Percentiles rank a stretch among this genome's conserved stretches.
Evolutionary conservation across 2,113 vertebrate genomes (phyloP).

Genomic region (Aphelocoma coerulescens): DNA sequence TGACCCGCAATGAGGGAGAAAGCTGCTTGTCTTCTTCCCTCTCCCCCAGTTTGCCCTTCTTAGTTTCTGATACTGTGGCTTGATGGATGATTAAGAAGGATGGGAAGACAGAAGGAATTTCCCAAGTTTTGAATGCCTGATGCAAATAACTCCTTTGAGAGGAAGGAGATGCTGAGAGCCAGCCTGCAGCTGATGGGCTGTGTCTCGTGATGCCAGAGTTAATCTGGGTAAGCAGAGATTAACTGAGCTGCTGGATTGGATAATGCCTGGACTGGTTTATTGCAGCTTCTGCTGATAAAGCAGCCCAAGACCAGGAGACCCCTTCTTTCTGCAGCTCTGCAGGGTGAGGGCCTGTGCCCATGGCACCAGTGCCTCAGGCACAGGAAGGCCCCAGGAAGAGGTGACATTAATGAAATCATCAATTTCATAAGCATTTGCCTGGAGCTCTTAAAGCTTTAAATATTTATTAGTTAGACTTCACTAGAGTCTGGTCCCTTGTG

Average conservation of each 20-base stretch:
- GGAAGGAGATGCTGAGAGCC: not conserved
- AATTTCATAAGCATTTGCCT: not conserved
- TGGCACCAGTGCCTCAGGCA: not conserved
- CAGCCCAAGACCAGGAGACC: not conserved
- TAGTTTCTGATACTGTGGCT: not conserved
- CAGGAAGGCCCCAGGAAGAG: not conserved
- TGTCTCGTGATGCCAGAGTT: not conserved
- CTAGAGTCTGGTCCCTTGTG: not conserved
- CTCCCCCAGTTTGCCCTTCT: not conserved
- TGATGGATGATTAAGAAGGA: not conserved
- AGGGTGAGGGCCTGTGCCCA: not conserved
- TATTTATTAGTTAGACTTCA: not conserved
- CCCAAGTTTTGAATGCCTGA: not conserved
- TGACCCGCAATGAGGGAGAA: not conserved
- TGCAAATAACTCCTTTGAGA: not conserved
- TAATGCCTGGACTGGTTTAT: not conserved
- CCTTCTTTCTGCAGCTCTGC: not conserved
- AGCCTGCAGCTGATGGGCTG: not conserved
- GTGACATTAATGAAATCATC: not conserved
- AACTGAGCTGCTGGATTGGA: conserved; percentile 21
- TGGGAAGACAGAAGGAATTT: not conserved
- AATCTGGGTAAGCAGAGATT: conserved; percentile 17
- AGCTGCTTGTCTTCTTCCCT: not conserved
- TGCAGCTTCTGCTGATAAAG: not conserved
- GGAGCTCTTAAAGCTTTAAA: not conserved